phyloP scores from a whole-genome alignment of 2,797 vertebrate species.

The Rhabdophis nuchalis region DNA sequence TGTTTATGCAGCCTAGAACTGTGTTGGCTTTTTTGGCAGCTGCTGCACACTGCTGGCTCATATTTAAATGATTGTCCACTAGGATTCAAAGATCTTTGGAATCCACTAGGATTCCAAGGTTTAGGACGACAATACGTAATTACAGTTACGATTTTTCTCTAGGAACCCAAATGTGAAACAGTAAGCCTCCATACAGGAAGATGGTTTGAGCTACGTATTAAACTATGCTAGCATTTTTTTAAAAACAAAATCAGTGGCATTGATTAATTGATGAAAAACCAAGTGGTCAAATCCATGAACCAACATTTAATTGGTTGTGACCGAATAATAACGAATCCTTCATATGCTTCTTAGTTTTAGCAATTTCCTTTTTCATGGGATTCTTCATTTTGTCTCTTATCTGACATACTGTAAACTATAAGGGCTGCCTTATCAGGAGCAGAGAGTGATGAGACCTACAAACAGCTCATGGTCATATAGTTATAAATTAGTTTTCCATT shows the following conservation, averaged over 20 bases:
- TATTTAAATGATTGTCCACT: too few species aligned
- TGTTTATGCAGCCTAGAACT: too few species aligned
- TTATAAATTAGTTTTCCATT: slow-evolving; percentile 35
- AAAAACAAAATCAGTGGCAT: neutral
- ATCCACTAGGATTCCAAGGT: too few species aligned
- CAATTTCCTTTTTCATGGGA: slow-evolving; percentile 44
- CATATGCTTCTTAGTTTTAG: slow-evolving; percentile 48
- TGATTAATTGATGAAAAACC: neutral
- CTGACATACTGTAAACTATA: slow-evolving; percentile 19
- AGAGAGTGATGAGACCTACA: slow-evolving; percentile 49
- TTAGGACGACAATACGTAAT: neutral
- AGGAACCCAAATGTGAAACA: neutral
- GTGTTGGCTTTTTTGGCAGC: too few species aligned
- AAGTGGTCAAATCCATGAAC: neutral
- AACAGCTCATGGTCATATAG: slow-evolving; percentile 31
- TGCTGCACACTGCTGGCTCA: too few species aligned
- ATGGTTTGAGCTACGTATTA: neutral
- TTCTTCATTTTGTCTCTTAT: slow-evolving; percentile 54
- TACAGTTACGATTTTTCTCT: neutral
- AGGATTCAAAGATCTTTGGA: too few species aligned
- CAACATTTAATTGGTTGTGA: neutral
- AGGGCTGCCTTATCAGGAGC: slow-evolving; percentile 44
- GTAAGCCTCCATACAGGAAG: neutral
- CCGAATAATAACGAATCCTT: slow-evolving; percentile 8
- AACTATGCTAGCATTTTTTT: neutral